A percentile compares a stretch with the other conserved stretches of the same genome.
phyloP scores from a whole-genome alignment of 2,888 invertebrate species.

The Camptogramma bilineatum region DNA sequence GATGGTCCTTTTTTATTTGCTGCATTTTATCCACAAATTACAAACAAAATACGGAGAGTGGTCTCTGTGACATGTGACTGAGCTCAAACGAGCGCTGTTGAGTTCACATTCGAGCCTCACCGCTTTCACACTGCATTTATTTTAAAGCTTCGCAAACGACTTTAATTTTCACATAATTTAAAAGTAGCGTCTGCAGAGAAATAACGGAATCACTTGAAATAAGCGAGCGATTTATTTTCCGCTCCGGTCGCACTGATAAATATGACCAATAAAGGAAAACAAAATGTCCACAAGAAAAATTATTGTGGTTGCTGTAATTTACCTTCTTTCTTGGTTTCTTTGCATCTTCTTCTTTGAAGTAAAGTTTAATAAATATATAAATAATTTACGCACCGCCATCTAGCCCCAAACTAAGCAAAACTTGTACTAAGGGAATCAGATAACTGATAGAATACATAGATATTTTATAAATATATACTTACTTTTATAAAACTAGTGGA shows the following conservation, averaged over 20 bases:
- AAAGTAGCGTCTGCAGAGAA: conserved; percentile 46
- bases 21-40: conserved; percentile 1
- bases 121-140: conserved; percentile 29
- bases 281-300: conserved; percentile 75
- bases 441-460: too few relatives aligned
- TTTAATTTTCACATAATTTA: conserved; percentile 40
- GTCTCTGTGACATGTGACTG: conserved; percentile 31
- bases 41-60: conserved; percentile 16
- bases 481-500: too few relatives aligned
- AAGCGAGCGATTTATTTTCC: conserved; percentile 68
- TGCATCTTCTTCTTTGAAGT: conserved; percentile 47
- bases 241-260: conserved; percentile 71
- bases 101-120: conserved; percentile 26
- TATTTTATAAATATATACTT: too few relatives aligned
- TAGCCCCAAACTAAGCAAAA: too few relatives aligned
- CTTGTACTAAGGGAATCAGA: too few relatives aligned
- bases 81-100: conserved; percentile 23
- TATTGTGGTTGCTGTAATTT: conserved; percentile 66
- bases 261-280: conserved; percentile 78
- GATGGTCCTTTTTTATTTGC: conserved; percentile 8
- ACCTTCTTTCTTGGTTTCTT: conserved; percentile 56
- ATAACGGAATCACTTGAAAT: conserved; percentile 62
- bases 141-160: conserved; percentile 33
- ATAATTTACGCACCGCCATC: not conserved
- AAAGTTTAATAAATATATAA: conserved; percentile 37